Evolutionary conservation across 1,140 invertebrate genomes (phyloP).

Genomic region (Delia radicum): DNA sequence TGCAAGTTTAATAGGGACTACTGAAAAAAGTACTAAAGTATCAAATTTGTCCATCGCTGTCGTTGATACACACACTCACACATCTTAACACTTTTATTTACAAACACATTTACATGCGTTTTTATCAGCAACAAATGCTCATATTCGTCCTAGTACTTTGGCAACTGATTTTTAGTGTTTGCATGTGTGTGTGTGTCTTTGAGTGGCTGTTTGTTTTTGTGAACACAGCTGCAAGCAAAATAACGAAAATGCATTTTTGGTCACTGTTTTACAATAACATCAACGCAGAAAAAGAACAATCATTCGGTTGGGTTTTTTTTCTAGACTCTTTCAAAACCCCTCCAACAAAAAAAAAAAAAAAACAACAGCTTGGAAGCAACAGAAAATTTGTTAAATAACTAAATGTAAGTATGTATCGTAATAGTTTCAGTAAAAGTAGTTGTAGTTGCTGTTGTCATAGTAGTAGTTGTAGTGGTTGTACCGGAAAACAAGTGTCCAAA

Average conservation of each 20-base stretch:
- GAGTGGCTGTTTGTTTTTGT: not conserved
- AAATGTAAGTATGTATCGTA: no score
- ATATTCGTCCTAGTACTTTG: no score
- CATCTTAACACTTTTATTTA: not conserved
- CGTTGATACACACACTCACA: not conserved
- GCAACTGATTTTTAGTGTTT: not conserved
- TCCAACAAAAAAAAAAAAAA: no score
- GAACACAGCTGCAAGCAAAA: slow-evolving; percentile 9
- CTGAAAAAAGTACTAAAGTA: no score
- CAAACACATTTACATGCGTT: not conserved
- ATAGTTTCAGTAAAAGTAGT: no score
- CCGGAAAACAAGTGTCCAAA: slow-evolving; percentile 10
- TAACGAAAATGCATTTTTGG: slow-evolving; percentile 16
- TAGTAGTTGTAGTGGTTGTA: not conserved
- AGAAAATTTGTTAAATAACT: no score
- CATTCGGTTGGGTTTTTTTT: not conserved
- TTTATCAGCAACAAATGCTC: no score
- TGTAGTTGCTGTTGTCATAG: not conserved
- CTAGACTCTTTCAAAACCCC: no score
- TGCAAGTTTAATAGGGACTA: no score
- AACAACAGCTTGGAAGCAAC: no score
- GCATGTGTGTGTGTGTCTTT: not conserved
- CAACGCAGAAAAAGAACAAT: not conserved
- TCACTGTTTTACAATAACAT: not conserved
- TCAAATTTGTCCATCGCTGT: no score